These are phyloP conservation scores for Mechanitis mazaeus DNA, from an alignment of 2,888 invertebrate genomes.

Conservation along the genomic window DNA sequence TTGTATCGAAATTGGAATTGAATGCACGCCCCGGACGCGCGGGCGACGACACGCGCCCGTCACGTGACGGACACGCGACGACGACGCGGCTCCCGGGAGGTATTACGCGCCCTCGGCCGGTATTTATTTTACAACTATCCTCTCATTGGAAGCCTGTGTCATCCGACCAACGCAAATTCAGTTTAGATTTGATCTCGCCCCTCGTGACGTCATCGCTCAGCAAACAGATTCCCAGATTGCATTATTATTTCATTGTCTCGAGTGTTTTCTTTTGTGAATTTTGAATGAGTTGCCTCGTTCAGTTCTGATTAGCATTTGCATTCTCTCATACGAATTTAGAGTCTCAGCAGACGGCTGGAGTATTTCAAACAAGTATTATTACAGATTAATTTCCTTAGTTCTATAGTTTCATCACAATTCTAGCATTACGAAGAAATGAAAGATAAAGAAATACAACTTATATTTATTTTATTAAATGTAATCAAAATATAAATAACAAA, in stretches of 20 bases:
- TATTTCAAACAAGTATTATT: no score
- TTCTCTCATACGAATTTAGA: constrained; percentile 7
- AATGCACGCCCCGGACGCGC: constrained; percentile 26
- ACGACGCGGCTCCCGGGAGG: constrained; percentile 39
- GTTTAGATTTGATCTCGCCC: constrained; percentile 68
- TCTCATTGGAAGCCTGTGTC: constrained; percentile 65
- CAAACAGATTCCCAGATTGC: constrained; percentile 66
- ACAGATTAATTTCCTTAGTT: not conserved
- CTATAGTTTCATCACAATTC: constrained; percentile 1
- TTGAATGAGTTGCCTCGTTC: constrained; percentile 38
- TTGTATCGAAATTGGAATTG: constrained; percentile 39
- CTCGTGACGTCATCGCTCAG: constrained; percentile 44
- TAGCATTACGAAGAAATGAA: no score
- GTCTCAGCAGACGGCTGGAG: no score
- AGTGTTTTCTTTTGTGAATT: constrained; percentile 54
- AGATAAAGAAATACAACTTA: not conserved
- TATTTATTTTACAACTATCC: constrained; percentile 72
- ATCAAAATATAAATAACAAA: constrained; percentile 4
- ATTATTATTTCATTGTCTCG: constrained; percentile 71
- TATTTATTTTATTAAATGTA: not conserved
- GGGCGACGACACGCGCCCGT: constrained; percentile 36
- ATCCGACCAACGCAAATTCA: constrained; percentile 55
- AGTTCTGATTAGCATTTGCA: constrained; percentile 25
- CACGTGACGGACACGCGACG: constrained; percentile 54
- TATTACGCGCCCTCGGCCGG: constrained; percentile 29